Evolutionary conservation across 2,113 vertebrate species (phyloP).

Genomic region (Egretta garzetta): DNA sequence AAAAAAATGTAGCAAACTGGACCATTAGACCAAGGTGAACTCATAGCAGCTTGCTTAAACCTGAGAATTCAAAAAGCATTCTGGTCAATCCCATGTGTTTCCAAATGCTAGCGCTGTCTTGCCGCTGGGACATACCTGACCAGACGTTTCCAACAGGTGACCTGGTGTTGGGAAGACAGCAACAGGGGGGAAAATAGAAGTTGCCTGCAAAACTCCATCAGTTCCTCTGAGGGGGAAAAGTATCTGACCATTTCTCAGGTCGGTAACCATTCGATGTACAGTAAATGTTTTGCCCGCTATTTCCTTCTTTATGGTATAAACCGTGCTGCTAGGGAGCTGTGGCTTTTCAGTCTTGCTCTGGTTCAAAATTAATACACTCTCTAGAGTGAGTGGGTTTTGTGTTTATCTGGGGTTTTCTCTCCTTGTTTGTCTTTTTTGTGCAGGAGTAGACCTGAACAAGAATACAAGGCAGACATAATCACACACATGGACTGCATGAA

Average conservation of each 20-base stretch:
- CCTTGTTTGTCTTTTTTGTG: not conserved
- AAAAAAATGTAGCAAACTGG: not conserved
- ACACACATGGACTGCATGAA: not conserved
- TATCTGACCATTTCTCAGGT: rapidly evolving
- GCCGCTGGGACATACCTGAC: not conserved
- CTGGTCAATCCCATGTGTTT: not conserved
- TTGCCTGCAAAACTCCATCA: not conserved
- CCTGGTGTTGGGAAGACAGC: rapidly evolving
- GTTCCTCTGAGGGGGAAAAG: not conserved
- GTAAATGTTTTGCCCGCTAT: not conserved
- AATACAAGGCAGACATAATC: not conserved
- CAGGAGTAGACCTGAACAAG: not conserved
- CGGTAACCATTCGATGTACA: not conserved
- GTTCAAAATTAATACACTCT: not conserved
- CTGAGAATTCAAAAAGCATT: not conserved
- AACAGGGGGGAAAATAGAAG: not conserved
- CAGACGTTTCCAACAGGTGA: not conserved
- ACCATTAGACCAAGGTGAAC: not conserved
- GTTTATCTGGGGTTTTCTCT: not conserved
- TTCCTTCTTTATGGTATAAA: not conserved
- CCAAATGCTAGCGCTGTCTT: not conserved
- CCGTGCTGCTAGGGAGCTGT: not conserved
- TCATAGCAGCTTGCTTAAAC: not conserved
- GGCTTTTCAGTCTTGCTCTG: not conserved
- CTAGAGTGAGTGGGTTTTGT: not conserved